Evolutionary conservation across 1,140 invertebrate genomes (phyloP).

Genomic region (Oedothorax gibbosus): DNA sequence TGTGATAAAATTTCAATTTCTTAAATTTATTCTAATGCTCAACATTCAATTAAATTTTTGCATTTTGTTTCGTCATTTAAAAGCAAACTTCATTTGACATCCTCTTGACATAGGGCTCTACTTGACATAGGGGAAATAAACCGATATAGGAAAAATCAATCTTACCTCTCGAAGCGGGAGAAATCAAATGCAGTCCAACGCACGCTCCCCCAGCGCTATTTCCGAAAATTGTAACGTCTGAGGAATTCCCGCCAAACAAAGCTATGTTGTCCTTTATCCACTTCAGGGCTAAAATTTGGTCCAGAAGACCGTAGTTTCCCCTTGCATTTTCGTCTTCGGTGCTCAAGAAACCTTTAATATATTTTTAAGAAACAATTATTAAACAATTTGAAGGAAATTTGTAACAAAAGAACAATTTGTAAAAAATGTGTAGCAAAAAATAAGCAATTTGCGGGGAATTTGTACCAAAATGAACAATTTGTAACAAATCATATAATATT

Average conservation of each 20-base stretch:
- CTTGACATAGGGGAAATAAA: not conserved
- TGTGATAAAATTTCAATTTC: too few species aligned
- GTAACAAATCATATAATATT: too few species aligned
- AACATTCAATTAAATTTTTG: too few species aligned
- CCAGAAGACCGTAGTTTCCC: constrained; percentile 95
- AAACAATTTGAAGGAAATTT: too few species aligned
- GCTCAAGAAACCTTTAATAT: constrained; percentile 84
- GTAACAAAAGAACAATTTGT: too few species aligned
- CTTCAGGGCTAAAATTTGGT: constrained; percentile 91
- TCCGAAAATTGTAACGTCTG: constrained; percentile 91
- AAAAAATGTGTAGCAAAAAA: too few species aligned
- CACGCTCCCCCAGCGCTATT: constrained; percentile 95
- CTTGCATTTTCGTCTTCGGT: constrained; percentile 86
- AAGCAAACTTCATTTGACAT: not conserved
- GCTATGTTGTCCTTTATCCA: constrained; percentile 95
- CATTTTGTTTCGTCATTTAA: too few species aligned
- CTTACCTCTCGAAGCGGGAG: constrained; percentile 84
- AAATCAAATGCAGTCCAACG: constrained; percentile 94
- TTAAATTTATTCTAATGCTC: too few species aligned
- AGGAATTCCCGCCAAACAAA: constrained; percentile 91
- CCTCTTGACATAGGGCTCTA: not conserved
- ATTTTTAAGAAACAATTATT: too few species aligned
- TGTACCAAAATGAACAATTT: too few species aligned
- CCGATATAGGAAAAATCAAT: not conserved
- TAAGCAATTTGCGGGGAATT: too few species aligned